Conservation (phyloP, 2,113 vertebrate genomes). For the Ammospiza nelsoni region DNA sequence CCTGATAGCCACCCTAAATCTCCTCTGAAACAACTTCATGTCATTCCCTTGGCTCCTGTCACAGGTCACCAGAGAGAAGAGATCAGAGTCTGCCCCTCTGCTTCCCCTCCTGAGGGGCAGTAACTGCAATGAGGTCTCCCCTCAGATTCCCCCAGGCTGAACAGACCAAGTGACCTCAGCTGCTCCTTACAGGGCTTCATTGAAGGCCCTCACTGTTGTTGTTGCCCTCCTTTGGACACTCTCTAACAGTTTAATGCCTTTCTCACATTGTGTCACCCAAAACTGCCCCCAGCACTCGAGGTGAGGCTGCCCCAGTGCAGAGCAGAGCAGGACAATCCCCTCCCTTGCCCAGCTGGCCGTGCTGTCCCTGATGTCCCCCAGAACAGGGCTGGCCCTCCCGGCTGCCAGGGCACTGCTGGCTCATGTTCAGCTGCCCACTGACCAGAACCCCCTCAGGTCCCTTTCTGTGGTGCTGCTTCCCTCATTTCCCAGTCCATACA, state of each 20-base stretch:
- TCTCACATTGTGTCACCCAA: background rate
- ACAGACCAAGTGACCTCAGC: background rate
- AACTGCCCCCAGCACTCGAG: accelerated
- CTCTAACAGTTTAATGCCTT: background rate
- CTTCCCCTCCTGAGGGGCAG: background rate
- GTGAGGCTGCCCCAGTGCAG: accelerated
- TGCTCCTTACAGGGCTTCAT: background rate
- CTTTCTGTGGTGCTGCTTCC: accelerated
- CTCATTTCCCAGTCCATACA: accelerated
- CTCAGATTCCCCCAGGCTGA: background rate
- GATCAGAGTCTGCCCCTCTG: too few relatives aligned
- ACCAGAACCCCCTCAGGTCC: background rate
- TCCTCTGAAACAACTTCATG: background rate
- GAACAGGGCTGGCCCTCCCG: background rate
- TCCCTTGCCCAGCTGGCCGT: accelerated
- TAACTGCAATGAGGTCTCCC: background rate
- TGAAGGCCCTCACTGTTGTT: background rate
- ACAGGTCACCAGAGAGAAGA: background rate
- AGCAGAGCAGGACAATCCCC: background rate
- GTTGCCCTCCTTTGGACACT: background rate
- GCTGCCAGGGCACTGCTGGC: background rate
- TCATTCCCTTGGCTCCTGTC: background rate
- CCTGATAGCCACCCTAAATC: background rate
- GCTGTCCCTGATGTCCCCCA: background rate
- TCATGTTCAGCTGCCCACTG: accelerated